These are phyloP conservation scores for Harpalus rubripes DNA, from an alignment of 2,888 invertebrate genomes.

Conservation along the genomic window DNA sequence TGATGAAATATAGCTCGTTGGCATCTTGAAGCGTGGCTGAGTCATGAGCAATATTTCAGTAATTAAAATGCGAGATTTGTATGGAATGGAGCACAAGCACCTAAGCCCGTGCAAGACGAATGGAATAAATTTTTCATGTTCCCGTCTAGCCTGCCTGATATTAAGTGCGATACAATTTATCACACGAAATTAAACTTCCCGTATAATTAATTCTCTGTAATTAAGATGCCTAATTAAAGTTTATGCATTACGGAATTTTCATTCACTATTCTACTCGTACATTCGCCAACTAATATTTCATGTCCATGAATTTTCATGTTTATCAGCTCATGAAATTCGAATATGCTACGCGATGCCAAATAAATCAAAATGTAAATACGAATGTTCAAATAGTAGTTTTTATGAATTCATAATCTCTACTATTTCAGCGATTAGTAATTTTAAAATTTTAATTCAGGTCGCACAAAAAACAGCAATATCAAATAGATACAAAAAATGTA, in stretches of 20 bases:
- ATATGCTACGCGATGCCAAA: background rate
- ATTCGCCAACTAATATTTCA: constrained; percentile 36
- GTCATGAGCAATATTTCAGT: constrained; percentile 9
- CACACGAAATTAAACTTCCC: constrained; percentile 53
- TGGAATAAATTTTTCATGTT: constrained; percentile 41
- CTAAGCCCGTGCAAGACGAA: constrained; percentile 24
- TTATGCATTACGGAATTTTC: constrained; percentile 53
- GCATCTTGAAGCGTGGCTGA: background rate
- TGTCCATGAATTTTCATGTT: constrained; percentile 31
- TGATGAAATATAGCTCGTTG: constrained; percentile 4
- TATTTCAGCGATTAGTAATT: background rate
- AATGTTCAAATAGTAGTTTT: background rate
- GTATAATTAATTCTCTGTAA: constrained; percentile 49
- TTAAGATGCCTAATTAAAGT: constrained; percentile 55
- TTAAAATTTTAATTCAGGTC: background rate
- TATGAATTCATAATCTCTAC: background rate
- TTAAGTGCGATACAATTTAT: constrained; percentile 51
- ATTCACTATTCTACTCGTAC: constrained; percentile 16
- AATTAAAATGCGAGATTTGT: constrained; percentile 41
- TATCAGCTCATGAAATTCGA: constrained; percentile 12
- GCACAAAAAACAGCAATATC: background rate
- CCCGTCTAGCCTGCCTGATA: constrained; percentile 18
- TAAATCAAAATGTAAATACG: background rate
- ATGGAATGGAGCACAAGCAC: constrained; percentile 9
- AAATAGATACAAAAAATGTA: background rate